Base-by-base conservation (phyloP, 2,797 vertebrate genomes). In the Petrocephalus schoutedeni region DNA sequence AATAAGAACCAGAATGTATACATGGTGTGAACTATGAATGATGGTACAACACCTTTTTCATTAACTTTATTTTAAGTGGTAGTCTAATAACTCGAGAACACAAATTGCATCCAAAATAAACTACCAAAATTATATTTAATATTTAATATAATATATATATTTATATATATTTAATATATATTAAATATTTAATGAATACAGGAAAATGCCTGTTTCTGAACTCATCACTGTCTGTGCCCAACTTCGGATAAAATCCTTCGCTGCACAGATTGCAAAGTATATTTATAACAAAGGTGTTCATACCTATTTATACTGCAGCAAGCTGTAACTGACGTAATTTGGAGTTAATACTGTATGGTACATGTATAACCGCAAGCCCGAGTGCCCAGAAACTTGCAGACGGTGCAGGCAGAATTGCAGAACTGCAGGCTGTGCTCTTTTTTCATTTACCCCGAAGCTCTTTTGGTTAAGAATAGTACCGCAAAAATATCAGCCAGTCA, bases 191-290 rank as follows among this genome's bases (percentile, higher is more conserved):
- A 36, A 74, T 74, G 14, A 32, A 74, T 14, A 41, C 4, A 19
- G 67, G 32, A 74, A 74, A 74, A 74, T 74, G 36, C 67, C 49
- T 82, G 21, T 82, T 82, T 82, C 49, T 82, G 19, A n/a, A 82
- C 77, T 23, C 45, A 82, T 53, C n/a, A 53, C 45, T 53, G 45
- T n/a, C 41, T 53, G 77, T 82, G 45, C 41, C 19, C 21, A 82
- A 82, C 49, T 82, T n/a, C 51, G 77, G 41, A 82, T 82, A 82
- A 51, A 82, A 82, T 82, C 77, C 77, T 82, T 53, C 77, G 49
- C 77, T 82, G 77, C 77, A 82, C 77, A 82, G 77, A 82, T 82
- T 82, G 77, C 77, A 82, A 53, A 49, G 49, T 82, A 49, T 82
- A 49, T 49, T 82, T 49, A 41, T 74, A 74, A 74, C 67, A 41